Percentiles rank a stretch among this genome's conserved stretches.
Conservation (phyloP, 2,888 invertebrate species). For the Anarsia innoxiella region DNA sequence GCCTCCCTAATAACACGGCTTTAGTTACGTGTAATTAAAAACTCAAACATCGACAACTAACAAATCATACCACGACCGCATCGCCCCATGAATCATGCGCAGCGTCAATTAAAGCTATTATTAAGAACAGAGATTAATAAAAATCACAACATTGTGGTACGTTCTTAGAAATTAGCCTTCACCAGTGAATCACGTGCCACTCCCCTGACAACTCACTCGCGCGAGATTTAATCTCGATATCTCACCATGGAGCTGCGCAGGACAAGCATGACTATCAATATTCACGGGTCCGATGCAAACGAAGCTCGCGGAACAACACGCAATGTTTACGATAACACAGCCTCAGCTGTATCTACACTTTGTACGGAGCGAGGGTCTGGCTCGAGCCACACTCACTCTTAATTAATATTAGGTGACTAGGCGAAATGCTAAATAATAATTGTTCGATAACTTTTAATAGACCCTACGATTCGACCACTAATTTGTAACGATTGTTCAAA, state of each 20-base stretch:
- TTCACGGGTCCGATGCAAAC: constrained; percentile 43
- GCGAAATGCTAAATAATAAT: constrained; percentile 37
- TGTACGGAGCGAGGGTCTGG: no score
- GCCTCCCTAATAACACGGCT: constrained; percentile 60
- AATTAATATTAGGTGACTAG: constrained; percentile 68
- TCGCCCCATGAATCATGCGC: constrained; percentile 54
- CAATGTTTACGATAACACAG: constrained; percentile 47
- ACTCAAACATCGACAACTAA: constrained; percentile 68
- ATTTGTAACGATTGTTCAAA: constrained; percentile 43
- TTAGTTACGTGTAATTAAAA: constrained; percentile 71
- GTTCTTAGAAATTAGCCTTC: constrained; percentile 49
- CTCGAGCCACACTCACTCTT: constrained; percentile 47
- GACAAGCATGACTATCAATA: constrained; percentile 52
- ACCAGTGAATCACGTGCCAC: constrained; percentile 53
- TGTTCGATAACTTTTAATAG: constrained; percentile 30
- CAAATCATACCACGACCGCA: constrained; percentile 49
- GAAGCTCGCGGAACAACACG: constrained; percentile 30
- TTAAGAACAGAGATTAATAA: constrained; percentile 48
- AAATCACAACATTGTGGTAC: constrained; percentile 46
- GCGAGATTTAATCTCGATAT: constrained; percentile 54
- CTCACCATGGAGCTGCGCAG: constrained; percentile 48
- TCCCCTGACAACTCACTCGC: constrained; percentile 58
- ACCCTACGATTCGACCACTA: constrained; percentile 33
- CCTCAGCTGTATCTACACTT: constrained; percentile 25
- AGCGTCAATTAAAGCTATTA: constrained; percentile 62